A percentile compares a stretch with the other conserved stretches of the same genome.
Evolutionary conservation across 2,888 invertebrate species (phyloP).

Genomic region (Erpobdella octoculata): DNA sequence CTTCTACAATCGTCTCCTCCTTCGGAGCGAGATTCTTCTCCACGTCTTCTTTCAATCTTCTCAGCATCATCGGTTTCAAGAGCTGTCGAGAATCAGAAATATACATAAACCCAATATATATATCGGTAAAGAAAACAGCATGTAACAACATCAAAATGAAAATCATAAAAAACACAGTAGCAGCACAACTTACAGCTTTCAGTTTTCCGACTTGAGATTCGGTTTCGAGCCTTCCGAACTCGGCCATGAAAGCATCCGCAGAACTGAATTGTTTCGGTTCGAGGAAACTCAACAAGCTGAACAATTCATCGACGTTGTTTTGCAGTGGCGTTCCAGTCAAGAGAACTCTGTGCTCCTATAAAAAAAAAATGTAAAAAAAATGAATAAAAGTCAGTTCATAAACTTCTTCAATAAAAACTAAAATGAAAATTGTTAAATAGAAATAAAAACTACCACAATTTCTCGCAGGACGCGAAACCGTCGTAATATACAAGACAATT

Average conservation of each 20-base stretch:
- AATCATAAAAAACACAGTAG: background rate
- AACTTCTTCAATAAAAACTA: too few relatives aligned
- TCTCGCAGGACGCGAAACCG: too few relatives aligned
- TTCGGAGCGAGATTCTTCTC: conserved; percentile 97
- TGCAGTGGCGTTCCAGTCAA: conserved; percentile 76
- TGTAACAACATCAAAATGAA: background rate
- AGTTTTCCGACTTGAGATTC: conserved; percentile 75
- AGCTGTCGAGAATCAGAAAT: conserved; percentile 56
- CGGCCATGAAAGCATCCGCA: conserved; percentile 77
- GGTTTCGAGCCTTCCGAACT: conserved; percentile 89
- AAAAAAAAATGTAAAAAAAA: too few relatives aligned
- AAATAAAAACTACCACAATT: too few relatives aligned
- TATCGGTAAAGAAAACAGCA: too few relatives aligned
- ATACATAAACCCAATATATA: background rate
- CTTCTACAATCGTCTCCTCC: conserved; percentile 98
- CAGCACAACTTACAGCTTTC: conserved; percentile 51
- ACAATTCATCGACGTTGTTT: conserved; percentile 96
- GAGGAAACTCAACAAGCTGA: conserved; percentile 90
- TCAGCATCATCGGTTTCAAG: conserved; percentile 96
- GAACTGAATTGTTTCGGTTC: conserved; percentile 90
- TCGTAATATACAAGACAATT: background rate
- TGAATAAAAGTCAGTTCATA: too few relatives aligned
- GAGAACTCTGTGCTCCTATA: conserved; percentile 80
- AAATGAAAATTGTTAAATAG: too few relatives aligned
- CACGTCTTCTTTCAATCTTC: conserved; percentile 95